Base-by-base conservation (phyloP, 2,113 vertebrate genomes). In the Microtus ochrogaster region DNA sequence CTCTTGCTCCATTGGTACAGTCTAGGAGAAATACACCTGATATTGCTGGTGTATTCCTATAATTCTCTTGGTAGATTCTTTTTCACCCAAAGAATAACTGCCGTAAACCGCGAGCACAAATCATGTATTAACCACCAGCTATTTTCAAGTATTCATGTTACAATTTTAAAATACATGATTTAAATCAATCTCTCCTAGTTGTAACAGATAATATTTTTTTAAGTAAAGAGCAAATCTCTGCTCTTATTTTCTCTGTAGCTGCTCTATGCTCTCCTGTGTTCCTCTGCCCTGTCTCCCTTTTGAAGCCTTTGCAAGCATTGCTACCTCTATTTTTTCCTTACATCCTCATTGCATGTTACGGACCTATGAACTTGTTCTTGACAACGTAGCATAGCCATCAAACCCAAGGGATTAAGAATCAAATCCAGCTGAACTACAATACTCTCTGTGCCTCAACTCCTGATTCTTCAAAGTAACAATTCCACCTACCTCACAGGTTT, bases 111-210 rank as follows among this genome's bases (percentile, higher is more conserved):
- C 9, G 61, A 76, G 33, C 28, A 73, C 26, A 81, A 81, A 65
- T 10, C 17, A 4, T 55, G 87, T 82, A 63, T 72, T 58, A 76
- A 92, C 77, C 36, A 26, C 21, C 33, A 87, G 21, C 47, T 84
- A 17, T 47, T 97, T 96, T 72, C 55, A 14, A 96, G 41, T 74
- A 63, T 61, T 55, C 74, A 4, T 82, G 39, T 26, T 82, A 58
- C 12, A 55, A 21, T 90, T 85, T 90, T 19, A 81, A 94, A 97
- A 85, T 36, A 39, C 1, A 82, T 65, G 10, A 47, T 52, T 86
- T 81, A 88, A 26, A 24, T 85, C 91, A 65, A 78, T 72, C 66
- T 76, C 41, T 30, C 44, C 9, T 36, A 91, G 39, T 6, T 47
- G 63, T 5, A 47, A 13, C 55, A 77, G 39, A 30, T 2, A 65